These are phyloP conservation scores for Toxotes chatareus DNA, from an alignment of 2,113 vertebrate genomes.

Conservation along the genomic window DNA sequence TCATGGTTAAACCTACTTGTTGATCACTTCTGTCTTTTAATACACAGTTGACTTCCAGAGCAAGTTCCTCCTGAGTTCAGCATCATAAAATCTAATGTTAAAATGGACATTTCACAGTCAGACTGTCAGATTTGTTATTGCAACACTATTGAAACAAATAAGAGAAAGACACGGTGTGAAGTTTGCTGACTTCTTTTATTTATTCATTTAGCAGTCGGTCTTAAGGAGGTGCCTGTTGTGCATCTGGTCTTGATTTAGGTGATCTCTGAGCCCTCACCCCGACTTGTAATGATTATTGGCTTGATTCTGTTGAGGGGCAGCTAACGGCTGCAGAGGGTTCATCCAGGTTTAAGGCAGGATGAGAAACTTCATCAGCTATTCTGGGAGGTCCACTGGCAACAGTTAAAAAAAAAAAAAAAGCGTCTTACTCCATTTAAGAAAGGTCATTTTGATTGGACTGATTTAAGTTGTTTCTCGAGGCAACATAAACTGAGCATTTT, in stretches of 20 bases:
- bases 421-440: conserved; percentile 16
- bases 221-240: conserved; percentile 57
- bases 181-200: conserved; percentile 18
- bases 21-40: background rate
- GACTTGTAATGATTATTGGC: conserved; percentile 76
- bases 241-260: conserved; percentile 79
- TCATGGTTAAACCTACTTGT: background rate
- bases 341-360: conserved; percentile 77
- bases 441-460: conserved; percentile 11
- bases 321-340: conserved; percentile 74
- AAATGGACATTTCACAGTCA: background rate
- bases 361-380: conserved; percentile 60
- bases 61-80: background rate
- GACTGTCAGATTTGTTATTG: conserved; percentile 3
- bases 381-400: conserved; percentile 53
- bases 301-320: conserved; percentile 72
- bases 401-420: conserved; percentile 16
- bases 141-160: conserved; percentile 15
- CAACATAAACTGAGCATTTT: conserved; percentile 1
- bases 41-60: background rate
- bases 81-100: background rate
- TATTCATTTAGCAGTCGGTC: conserved; percentile 43
- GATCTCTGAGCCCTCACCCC: conserved; percentile 72
- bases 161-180: conserved; percentile 13
- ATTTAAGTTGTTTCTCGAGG: background rate